Evolutionary conservation across 2,113 vertebrate species (phyloP).

Genomic region (Bombycilla garrulus): DNA sequence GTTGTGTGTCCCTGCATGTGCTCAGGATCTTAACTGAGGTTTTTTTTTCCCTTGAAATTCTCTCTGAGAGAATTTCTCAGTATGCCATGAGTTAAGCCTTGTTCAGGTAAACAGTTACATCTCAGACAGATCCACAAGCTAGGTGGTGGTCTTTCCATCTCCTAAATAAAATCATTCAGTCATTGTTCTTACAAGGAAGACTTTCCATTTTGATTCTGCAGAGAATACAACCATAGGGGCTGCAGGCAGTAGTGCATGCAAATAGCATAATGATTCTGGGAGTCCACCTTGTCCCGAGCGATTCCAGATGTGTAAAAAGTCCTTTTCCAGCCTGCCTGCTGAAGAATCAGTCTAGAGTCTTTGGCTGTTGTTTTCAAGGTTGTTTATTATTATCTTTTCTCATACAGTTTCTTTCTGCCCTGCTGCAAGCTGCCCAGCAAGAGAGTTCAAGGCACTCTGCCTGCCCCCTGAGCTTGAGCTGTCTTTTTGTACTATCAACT

Average conservation of each 20-base stretch:
- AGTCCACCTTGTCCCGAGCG: too few species aligned
- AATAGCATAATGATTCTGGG: not conserved
- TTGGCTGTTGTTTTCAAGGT: too few species aligned
- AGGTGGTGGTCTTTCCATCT: not conserved
- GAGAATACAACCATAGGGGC: fast-evolving
- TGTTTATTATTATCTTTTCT: too few species aligned
- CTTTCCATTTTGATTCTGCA: not conserved
- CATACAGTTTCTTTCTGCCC: too few species aligned
- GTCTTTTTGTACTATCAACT: too few species aligned
- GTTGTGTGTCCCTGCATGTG: not conserved
- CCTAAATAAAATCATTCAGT: not conserved
- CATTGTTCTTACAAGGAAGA: not conserved
- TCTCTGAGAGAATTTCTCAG: not conserved
- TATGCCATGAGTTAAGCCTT: not conserved
- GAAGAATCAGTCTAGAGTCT: too few species aligned
- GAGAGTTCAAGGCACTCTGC: too few species aligned
- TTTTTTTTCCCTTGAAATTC: not conserved
- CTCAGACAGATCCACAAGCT: not conserved
- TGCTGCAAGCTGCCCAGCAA: too few species aligned
- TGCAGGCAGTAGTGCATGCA: not conserved
- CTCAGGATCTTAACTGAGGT: not conserved
- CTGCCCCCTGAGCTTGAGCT: too few species aligned
- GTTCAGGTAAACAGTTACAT: not conserved
- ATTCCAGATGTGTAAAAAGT: too few species aligned
- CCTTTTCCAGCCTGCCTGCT: too few species aligned